Evolutionary conservation across 2,888 invertebrate genomes (phyloP).

Genomic region (Poecilus cupreus): DNA sequence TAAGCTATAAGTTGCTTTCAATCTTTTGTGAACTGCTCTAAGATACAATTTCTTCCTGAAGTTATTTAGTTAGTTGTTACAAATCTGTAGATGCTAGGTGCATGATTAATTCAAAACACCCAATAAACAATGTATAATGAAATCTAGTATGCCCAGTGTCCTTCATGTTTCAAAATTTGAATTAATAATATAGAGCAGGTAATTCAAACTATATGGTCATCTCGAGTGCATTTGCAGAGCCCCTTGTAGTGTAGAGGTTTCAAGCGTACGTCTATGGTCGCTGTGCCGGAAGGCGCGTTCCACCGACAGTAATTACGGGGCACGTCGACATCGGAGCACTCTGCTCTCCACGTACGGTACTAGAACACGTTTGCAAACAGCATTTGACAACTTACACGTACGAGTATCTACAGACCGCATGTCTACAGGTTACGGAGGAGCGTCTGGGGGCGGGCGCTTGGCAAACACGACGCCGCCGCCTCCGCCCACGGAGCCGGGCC

Average conservation of each 20-base stretch:
- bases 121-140: too few relatives aligned
- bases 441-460: not conserved
- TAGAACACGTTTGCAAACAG: constrained; percentile 60
- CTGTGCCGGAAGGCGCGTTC: constrained; percentile 28
- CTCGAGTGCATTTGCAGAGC: not conserved
- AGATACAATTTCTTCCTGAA: too few relatives aligned
- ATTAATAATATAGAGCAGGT: not conserved
- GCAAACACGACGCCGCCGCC: constrained; percentile 33
- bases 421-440: constrained; percentile 54
- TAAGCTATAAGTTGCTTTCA: too few relatives aligned
- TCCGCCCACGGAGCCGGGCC: constrained; percentile 58
- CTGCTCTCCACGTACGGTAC: constrained; percentile 50
- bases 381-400: constrained; percentile 59
- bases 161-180: too few relatives aligned
- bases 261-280: not conserved
- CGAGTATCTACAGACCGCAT: constrained; percentile 57
- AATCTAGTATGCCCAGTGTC: too few relatives aligned
- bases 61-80: too few relatives aligned
- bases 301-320: constrained; percentile 53
- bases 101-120: too few relatives aligned
- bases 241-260: not conserved
- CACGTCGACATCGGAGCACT: constrained; percentile 31
- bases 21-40: too few relatives aligned
- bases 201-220: not conserved
- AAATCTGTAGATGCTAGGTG: too few relatives aligned